Evolutionary conservation across 2,113 vertebrate genomes (phyloP).

Genomic region (Grus americana): DNA sequence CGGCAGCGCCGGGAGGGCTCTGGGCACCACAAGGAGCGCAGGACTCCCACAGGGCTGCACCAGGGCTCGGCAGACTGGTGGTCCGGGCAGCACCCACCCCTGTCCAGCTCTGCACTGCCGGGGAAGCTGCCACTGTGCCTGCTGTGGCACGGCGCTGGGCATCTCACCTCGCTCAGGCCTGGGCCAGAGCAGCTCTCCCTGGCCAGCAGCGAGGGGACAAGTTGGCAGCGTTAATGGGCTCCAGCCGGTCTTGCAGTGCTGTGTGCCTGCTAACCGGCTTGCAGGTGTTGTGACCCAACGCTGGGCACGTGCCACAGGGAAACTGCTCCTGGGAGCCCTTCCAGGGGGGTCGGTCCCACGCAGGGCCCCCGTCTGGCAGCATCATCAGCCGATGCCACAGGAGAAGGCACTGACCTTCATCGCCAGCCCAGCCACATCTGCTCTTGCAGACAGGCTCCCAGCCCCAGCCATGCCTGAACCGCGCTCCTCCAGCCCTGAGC

Average conservation of each 20-base stretch:
- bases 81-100: background rate
- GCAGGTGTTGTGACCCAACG: accelerated
- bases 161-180: background rate
- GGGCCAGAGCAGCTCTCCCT: background rate
- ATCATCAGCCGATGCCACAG: background rate
- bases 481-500: background rate
- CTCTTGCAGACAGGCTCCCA: background rate
- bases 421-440: background rate
- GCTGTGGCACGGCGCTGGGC: background rate
- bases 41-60: too few relatives aligned
- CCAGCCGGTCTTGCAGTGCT: accelerated
- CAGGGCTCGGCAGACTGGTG: accelerated
- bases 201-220: background rate
- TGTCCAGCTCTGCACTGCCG: background rate
- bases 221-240: accelerated
- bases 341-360: background rate
- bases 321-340: background rate
- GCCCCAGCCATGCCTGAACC: too few relatives aligned
- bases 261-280: accelerated
- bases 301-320: too few relatives aligned
- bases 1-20: background rate
- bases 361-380: background rate
- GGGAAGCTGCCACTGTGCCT: background rate
- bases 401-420: background rate
- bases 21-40: too few relatives aligned